Conservation (phyloP, 2,113 vertebrate genomes). For the Cyanoderma ruficeps region DNA sequence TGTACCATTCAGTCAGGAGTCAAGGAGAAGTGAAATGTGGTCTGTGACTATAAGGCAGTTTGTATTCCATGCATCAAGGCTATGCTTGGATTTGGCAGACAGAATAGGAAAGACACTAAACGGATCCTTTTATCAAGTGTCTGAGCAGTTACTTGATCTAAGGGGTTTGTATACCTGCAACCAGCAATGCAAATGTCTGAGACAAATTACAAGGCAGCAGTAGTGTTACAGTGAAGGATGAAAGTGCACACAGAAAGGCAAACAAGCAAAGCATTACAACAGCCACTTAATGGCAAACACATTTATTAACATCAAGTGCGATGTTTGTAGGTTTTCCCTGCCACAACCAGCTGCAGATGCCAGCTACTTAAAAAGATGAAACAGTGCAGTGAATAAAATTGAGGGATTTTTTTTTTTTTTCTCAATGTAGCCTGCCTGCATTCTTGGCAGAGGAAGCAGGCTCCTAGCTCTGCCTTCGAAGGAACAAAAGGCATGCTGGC, state of each 20-base stretch:
- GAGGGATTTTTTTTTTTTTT: not conserved
- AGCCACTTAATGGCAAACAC: constrained; percentile 69
- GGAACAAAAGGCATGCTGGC: constrained; percentile 67
- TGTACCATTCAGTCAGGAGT: constrained; percentile 21
- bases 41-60: constrained; percentile 40
- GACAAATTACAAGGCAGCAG: constrained; percentile 70
- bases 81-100: constrained; percentile 38
- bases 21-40: constrained; percentile 48
- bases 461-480: constrained; percentile 39
- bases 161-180: constrained; percentile 66
- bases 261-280: constrained; percentile 68
- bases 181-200: constrained; percentile 60
- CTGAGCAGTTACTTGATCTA: constrained; percentile 68
- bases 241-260: constrained; percentile 69
- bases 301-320: constrained; percentile 67
- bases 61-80: constrained; percentile 52
- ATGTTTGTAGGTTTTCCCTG: constrained; percentile 59
- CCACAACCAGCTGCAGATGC: constrained; percentile 51
- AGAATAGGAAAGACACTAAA: constrained; percentile 42
- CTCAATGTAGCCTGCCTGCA: not conserved
- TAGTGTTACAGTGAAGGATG: constrained; percentile 67
- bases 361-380: constrained; percentile 60
- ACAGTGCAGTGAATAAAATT: constrained; percentile 42
- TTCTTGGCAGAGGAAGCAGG: constrained; percentile 37
- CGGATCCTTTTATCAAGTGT: constrained; percentile 60